These are phyloP conservation scores for Myrmecophaga tridactyla DNA, from an alignment of 2,113 vertebrate genomes.

Conservation along the genomic window DNA sequence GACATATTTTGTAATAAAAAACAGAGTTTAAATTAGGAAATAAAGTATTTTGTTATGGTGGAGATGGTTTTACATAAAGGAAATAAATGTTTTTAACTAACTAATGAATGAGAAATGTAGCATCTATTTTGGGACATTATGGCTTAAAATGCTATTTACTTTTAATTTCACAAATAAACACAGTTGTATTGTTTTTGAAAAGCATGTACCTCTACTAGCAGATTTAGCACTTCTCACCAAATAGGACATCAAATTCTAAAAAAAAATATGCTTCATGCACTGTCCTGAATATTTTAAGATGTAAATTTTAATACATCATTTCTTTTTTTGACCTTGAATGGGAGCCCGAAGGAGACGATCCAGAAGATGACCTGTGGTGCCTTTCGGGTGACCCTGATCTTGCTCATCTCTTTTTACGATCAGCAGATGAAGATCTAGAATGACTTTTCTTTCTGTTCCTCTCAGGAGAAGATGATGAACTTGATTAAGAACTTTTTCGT, in stretches of 20 bases:
- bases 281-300: constrained; percentile 76
- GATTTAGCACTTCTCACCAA: constrained; percentile 85
- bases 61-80: constrained; percentile 68
- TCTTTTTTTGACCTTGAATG: constrained; percentile 97
- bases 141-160: too few relatives aligned
- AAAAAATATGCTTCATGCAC: constrained; percentile 87
- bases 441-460: constrained; percentile 94
- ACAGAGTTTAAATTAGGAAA: constrained; percentile 49
- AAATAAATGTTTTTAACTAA: too few relatives aligned
- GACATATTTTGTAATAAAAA: constrained; percentile 48
- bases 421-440: constrained; percentile 96
- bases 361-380: constrained; percentile 92
- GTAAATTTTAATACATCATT: constrained; percentile 87
- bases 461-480: constrained; percentile 94
- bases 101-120: too few relatives aligned
- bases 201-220: constrained; percentile 86
- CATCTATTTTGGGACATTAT: too few relatives aligned
- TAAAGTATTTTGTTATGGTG: constrained; percentile 20
- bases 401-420: constrained; percentile 97
- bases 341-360: constrained; percentile 97
- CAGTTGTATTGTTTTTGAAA: constrained; percentile 83
- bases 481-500: constrained; percentile 93
- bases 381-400: constrained; percentile 99
- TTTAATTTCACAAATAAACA: constrained; percentile 83
- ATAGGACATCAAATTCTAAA: constrained; percentile 85